Evolutionary conservation across 2,888 invertebrate genomes (phyloP), one percentile per base, ranked within the genome.

Genomic region (Ophion costatus): DNA sequence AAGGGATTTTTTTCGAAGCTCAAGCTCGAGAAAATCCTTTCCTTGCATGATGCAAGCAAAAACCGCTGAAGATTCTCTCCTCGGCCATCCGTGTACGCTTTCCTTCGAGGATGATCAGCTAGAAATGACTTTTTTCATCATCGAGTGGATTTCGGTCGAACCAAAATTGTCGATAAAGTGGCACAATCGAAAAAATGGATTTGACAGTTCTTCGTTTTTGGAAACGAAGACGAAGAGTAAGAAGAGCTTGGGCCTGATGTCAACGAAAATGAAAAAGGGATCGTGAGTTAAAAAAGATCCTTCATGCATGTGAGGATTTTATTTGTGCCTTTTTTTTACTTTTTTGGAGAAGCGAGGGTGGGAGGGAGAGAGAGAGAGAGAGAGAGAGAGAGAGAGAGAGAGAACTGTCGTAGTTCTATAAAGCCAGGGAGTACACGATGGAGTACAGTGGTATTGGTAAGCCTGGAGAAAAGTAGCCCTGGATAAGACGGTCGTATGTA

Each of bases 401-500:
- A 57, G 61, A 67, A 59, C 24, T n/a, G 51, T 61, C 38, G 80
- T 79, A 69, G 33, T 67, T 33, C 67, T 76, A 45, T 81, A 64
- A 63, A 64, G 74, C 57, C 42, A 24, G 33, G 66, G 24, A 78
- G 78, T 67, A 69, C 81, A 73, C 42, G 80, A 74, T 59, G 77
- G 17, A 67, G 64, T 64, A 56, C 74, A 67, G 82, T 42, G 67
- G 76, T 80, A 73, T 73, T 79, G 79, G 82, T 82, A 84, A 85
- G 80, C 76, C 74, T 78, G 33, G 38, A 70, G 64, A 20, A 76
- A 80, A 83, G 86, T 84, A 86, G 61, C 76, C 83, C 80, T 56
- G 85, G 85, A 84, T 92, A 92, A 93, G 70, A 70, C 29, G 70
- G 91, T 92, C 92, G 90, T 93, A 91, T 93, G 92, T 93, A 93